phyloP scores from a whole-genome alignment of 2,888 invertebrate species.

The Biston betularia region DNA sequence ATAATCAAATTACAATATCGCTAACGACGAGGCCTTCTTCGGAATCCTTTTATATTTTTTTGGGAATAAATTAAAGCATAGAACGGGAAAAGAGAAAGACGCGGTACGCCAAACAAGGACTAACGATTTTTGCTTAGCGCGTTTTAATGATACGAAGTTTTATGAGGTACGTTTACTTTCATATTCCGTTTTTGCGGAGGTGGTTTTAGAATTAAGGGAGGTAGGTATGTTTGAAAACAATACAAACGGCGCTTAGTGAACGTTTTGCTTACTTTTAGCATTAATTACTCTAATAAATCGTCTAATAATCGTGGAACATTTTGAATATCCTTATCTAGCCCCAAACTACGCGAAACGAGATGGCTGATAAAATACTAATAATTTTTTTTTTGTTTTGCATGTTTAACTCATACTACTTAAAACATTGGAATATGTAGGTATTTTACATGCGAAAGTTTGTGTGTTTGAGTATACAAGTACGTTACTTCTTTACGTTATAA shows the following conservation, averaged over 20 bases:
- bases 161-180: conserved; percentile 31
- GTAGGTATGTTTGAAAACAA: conserved; percentile 8
- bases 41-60: conserved; percentile 84
- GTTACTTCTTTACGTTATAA: too few species aligned
- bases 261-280: too few species aligned
- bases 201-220: conserved; percentile 28
- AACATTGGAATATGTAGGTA: too few species aligned
- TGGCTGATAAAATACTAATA: too few species aligned
- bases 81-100: conserved; percentile 70
- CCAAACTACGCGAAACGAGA: too few species aligned
- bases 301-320: too few species aligned
- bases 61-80: conserved; percentile 81
- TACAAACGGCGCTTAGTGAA: neutral
- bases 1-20: conserved; percentile 87
- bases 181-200: conserved; percentile 34
- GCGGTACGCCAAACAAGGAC: conserved; percentile 70
- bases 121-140: conserved; percentile 68
- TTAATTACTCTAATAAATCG: too few species aligned
- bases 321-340: too few species aligned
- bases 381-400: too few species aligned
- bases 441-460: too few species aligned
- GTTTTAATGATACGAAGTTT: conserved; percentile 50
- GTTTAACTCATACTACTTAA: too few species aligned
- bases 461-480: too few species aligned
- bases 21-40: conserved; percentile 81